Evolutionary conservation across 2,888 invertebrate genomes (phyloP), one percentile per base, ranked within the genome.

Genomic region (Pseudococcus jackbeardsleyi): DNA sequence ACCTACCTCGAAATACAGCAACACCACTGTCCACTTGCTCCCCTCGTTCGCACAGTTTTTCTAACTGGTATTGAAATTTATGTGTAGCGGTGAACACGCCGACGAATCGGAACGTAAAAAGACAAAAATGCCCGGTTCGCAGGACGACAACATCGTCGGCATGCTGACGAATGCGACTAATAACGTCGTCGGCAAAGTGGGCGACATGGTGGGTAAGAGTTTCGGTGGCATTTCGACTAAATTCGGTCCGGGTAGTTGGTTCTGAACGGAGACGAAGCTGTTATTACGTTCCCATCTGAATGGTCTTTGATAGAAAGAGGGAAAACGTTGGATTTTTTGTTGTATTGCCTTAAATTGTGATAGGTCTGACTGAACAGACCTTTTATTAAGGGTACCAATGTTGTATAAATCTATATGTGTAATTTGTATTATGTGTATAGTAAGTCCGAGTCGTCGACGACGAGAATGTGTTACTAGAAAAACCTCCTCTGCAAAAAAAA

Each of bases 161-260:
- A 96, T 96, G 91, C 93, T 96, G 89, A 95, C 95, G 90, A 95
- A 95, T 91, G 95, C 96, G 39, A 95, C 96, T 64, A 95, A 96
- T 90, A 96, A 96, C 91, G 96, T 97, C 90, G 96, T 96, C 90
- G 97, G 97, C 88, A 93, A 96, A 92, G 95, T 97, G 91, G 96
- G 97, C 90, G 96, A 96, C 92, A 95, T 97, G 92, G 95, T 97
- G 91, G 97, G 97, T 87, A 96, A 97, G 91, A 96, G 97, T 90
- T 95, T 97, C 91, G 97, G 97, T 90, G 97, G 97, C 91, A 94
- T 97, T 91, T 96, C 97, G 91, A 96, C 96, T 92, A 90, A 90
- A 89, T 90, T 90, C 88, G 94, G 97, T 90, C 96, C 97, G 90
- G 96, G 96, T 89, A 96, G 96, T 92, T 96, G 96, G 96, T 96